A percentile compares a stretch with the other conserved stretches of the same genome.
These are phyloP conservation scores for Isaurus tuberculatus DNA, from an alignment of 92 coral and sea anemone species.

Conservation along the genomic window DNA sequence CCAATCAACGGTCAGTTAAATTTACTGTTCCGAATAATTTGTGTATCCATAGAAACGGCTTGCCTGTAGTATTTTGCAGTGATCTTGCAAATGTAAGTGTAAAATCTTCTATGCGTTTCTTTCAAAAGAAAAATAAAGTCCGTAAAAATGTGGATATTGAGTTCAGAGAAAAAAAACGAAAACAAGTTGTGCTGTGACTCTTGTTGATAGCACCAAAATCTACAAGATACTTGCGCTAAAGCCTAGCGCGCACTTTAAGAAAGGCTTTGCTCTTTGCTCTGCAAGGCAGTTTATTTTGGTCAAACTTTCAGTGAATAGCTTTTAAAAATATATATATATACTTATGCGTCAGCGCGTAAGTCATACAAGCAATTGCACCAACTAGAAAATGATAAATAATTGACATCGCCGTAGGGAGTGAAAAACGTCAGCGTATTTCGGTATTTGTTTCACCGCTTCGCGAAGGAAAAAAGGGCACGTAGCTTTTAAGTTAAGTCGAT, in stretches of 20 bases:
- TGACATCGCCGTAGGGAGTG: background rate
- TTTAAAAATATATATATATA: background rate
- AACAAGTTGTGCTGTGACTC: background rate
- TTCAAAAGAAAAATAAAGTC: background rate
- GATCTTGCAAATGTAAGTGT: background rate
- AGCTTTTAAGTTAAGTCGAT: background rate
- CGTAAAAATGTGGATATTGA: background rate
- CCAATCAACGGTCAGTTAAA: background rate
- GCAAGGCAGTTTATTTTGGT: constrained; percentile 5
- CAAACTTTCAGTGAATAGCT: background rate
- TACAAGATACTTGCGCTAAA: background rate
- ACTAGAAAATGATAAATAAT: background rate
- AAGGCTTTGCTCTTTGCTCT: background rate
- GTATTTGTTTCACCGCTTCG: background rate
- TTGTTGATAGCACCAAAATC: background rate
- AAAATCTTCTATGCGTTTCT: background rate
- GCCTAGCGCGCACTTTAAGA: background rate
- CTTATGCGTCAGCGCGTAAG: background rate
- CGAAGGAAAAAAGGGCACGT: background rate
- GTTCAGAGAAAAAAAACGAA: background rate
- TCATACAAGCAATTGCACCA: background rate
- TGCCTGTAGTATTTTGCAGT: background rate
- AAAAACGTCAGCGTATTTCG: background rate
- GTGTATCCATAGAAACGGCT: constrained; percentile 2
- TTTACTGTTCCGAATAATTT: background rate